A percentile compares a stretch with the other conserved stretches of the same genome.
These are phyloP conservation scores for Lasioglossum baleicum DNA, from an alignment of 1,140 invertebrate genomes.

Conservation along the genomic window DNA sequence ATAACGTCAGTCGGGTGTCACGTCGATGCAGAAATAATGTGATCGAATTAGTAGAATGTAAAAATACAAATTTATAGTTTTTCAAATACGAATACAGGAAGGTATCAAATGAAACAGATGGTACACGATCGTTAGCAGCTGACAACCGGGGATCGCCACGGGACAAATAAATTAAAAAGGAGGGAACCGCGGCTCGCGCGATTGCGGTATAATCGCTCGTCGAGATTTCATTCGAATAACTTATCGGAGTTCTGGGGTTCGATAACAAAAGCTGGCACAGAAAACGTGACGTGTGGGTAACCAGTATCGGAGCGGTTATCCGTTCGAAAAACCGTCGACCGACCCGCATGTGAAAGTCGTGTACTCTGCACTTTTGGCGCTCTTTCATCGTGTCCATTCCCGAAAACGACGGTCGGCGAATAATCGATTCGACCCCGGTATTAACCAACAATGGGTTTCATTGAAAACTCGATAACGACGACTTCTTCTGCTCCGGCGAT, in stretches of 20 bases:
- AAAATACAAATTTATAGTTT: no score
- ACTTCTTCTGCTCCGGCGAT: constrained; percentile 53
- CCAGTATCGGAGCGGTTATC: constrained; percentile 38
- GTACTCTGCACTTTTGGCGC: constrained; percentile 17
- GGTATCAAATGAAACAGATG: no score
- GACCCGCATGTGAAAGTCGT: constrained; percentile 41
- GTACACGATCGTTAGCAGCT: no score
- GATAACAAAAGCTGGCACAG: constrained; percentile 25
- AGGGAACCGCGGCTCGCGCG: no score
- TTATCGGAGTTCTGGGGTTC: not conserved
- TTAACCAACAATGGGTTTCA: constrained; percentile 54
- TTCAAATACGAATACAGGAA: no score
- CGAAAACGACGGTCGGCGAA: constrained; percentile 38
- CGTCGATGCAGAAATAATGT: no score
- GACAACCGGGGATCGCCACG: no score
- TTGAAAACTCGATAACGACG: constrained; percentile 49
- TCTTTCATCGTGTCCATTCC: constrained; percentile 27
- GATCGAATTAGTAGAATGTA: no score
- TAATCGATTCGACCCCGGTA: constrained; percentile 42
- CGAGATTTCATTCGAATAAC: constrained; percentile 25
- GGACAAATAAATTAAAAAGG: no score
- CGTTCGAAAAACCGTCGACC: constrained; percentile 25
- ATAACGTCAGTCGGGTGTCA: no score
- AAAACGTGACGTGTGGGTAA: constrained; percentile 42
- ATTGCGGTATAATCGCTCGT: not conserved